Evolutionary conservation across 2,113 vertebrate genomes (phyloP), one percentile per base, ranked within the genome.

Genomic region (Trogon melanurus): DNA sequence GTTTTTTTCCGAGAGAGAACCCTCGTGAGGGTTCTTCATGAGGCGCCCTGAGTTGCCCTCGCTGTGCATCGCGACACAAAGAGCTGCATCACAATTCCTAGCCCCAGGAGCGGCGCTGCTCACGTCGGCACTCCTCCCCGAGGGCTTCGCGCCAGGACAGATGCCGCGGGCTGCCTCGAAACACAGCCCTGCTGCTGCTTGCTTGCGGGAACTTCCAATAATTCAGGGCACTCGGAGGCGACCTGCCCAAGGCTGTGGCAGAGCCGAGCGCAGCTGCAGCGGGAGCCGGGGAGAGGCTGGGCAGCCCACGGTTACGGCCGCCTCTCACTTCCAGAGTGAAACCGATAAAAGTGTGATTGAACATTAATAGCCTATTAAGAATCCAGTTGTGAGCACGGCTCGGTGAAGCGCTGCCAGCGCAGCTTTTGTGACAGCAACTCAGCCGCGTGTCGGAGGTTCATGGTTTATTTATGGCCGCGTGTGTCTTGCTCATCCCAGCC

Each of bases 91-190:
- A 27, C 89, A 61, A 32, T 10, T 90, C 91, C 82, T 73, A 47
- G 41, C 41, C 45, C 36, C 57, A 45, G 86, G 83, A 34, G 56
- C 61, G 29, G 86, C 73, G 76, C 64, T 72, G 93, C 96, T 94
- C 61, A 32, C 84, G 94, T 79, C 88, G 66, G 95, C 89, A 44
- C 93, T 88, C 85, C 91, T 95, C 93, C 93, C 94, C 23, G 30
- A 78, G 95, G 95, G 79, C 95, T 95, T 53, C 75, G 96, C 91
- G 95, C 95, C 64, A 22, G 92, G 94, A 95, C 95, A 94, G 83
- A 93, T 54, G 84, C 85, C 41, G 56, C 38, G 74, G 78, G 84
- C 22, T 88, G 80, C 92, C 96, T 96, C 94, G 71, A 85, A 34
- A 6, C 47, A 78, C 94, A 82, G 72, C 85, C 89, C 93, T 89